A percentile compares a stretch with the other conserved stretches of the same genome.
phyloP scores from a whole-genome alignment of 2,113 vertebrate species.

The Megaptera novaeangliae region DNA sequence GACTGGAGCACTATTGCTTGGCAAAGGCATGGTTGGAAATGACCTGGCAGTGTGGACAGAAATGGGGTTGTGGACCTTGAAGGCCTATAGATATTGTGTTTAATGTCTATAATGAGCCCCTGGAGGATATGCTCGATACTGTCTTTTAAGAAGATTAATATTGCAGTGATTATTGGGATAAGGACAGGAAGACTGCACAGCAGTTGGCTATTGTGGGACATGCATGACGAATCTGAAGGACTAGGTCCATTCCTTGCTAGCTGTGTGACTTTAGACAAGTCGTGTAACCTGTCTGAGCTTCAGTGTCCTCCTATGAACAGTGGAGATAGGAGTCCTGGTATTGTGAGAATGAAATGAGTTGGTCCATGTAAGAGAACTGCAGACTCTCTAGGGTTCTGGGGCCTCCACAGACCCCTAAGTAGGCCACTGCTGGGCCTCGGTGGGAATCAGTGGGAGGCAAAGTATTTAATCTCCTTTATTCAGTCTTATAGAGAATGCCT shows the following conservation, averaged over 20 bases:
- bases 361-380: not conserved
- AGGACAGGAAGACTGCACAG: not conserved
- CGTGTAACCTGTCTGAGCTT: not conserved
- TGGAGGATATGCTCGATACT: not conserved
- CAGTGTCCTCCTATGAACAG: not conserved
- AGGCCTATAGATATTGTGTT: not conserved
- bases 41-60: not conserved
- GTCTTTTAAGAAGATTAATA: not conserved
- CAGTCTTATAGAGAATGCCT: not conserved
- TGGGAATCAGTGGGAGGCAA: not conserved
- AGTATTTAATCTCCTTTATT: not conserved
- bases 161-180: not conserved
- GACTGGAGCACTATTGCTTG: not conserved
- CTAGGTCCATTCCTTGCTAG: not conserved
- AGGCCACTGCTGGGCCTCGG: not conserved
- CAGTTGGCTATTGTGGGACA: not conserved
- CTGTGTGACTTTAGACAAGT: not conserved
- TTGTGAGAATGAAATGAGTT: not conserved
- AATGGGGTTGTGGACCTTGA: not conserved
- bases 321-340: not conserved
- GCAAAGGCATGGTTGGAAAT: not conserved
- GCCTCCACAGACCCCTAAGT: not conserved
- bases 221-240: not conserved
- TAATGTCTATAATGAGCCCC: not conserved
- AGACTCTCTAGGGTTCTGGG: not conserved